Conservation (phyloP, 2,888 invertebrate species). For the Acrocyrtus sp. region DNA sequence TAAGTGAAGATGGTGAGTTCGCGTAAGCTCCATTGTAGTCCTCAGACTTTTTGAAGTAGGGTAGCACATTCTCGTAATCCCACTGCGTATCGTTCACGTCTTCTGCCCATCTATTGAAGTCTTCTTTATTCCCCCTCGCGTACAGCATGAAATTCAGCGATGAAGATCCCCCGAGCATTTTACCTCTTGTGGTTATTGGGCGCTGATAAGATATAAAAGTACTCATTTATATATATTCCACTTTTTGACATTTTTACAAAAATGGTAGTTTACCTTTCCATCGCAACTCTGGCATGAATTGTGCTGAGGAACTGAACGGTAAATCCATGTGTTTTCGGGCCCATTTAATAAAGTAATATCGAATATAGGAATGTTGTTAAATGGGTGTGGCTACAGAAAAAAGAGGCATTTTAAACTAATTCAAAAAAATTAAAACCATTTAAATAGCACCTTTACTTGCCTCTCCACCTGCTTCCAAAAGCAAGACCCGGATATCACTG, state of each 20-base stretch:
- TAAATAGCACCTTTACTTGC: not conserved
- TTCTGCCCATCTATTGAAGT: slow-evolving; percentile 84
- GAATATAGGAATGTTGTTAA: slow-evolving; percentile 16
- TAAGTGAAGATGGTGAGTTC: not conserved
- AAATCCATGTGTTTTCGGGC: slow-evolving; percentile 18
- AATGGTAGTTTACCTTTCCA: not conserved
- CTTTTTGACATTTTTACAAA: not conserved
- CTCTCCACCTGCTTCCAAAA: slow-evolving; percentile 31
- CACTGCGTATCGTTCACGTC: slow-evolving; percentile 82
- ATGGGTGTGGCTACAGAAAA: slow-evolving; percentile 1
- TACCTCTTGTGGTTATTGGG: slow-evolving; percentile 71
- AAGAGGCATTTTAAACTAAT: no score
- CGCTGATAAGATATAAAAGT: not conserved
- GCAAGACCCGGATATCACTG: not conserved
- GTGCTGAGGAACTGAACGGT: slow-evolving; percentile 1
- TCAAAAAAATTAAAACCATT: not conserved
- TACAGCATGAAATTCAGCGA: slow-evolving; percentile 88
- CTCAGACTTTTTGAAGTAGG: slow-evolving; percentile 84
- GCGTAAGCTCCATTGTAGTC: slow-evolving; percentile 66
- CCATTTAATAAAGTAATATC: slow-evolving; percentile 22
- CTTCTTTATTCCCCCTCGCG: slow-evolving; percentile 81
- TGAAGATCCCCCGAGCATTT: slow-evolving; percentile 79
- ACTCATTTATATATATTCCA: not conserved
- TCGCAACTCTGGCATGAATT: slow-evolving; percentile 9
- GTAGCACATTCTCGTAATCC: slow-evolving; percentile 78